Evolutionary conservation across 2,113 vertebrate species (phyloP).

Genomic region (Symphodus melops): DNA sequence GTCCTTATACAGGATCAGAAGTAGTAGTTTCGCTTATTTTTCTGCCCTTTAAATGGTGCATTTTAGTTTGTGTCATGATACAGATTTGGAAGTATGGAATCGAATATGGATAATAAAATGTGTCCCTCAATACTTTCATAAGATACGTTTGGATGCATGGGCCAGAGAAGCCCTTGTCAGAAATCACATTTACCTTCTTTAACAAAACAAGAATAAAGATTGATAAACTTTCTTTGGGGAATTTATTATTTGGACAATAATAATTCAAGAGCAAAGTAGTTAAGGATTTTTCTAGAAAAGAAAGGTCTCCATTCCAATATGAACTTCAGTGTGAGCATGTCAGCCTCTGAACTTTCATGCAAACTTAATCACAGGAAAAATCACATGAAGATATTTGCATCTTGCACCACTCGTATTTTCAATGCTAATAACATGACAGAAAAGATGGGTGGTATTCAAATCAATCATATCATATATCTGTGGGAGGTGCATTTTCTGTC

Average conservation of each 20-base stretch:
- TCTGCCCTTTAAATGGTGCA: background rate
- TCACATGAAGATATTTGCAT: background rate
- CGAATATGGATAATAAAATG: background rate
- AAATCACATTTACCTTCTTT: background rate
- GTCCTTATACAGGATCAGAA: too few relatives aligned
- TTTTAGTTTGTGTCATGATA: background rate
- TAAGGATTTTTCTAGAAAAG: too few relatives aligned
- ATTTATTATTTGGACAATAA: too few relatives aligned
- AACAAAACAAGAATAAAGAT: too few relatives aligned
- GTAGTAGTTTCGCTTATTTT: background rate
- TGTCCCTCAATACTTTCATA: too few relatives aligned
- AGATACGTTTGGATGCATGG: background rate
- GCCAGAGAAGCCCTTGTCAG: background rate
- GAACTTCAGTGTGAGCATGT: background rate
- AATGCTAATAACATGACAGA: constrained; percentile 4
- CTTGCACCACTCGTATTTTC: background rate
- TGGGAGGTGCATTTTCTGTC: constrained; percentile 24
- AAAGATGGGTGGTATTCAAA: constrained; percentile 6
- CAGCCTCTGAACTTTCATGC: background rate
- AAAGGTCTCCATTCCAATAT: too few relatives aligned
- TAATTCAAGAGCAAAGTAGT: too few relatives aligned
- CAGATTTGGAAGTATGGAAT: background rate
- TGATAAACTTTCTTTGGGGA: too few relatives aligned
- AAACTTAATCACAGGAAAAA: background rate
- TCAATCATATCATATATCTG: constrained; percentile 3